A percentile compares a stretch with the other conserved stretches of the same genome.
These are phyloP conservation scores for Gavialis gangeticus DNA, from an alignment of 2,113 vertebrate genomes.

Conservation along the genomic window DNA sequence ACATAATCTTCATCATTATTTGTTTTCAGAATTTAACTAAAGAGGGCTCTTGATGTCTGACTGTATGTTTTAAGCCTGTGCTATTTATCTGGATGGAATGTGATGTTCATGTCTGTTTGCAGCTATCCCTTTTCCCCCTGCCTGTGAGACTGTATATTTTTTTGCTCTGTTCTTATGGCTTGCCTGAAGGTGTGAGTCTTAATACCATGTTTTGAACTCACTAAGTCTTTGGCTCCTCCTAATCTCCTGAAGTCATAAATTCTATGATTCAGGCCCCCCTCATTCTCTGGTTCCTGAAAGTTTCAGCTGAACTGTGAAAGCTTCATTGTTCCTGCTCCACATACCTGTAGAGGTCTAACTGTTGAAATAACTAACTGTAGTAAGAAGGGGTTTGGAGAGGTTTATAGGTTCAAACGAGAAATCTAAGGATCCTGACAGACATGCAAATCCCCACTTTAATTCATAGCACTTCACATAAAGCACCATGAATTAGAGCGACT, in stretches of 20 bases:
- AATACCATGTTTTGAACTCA: neutral
- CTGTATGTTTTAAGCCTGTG: neutral
- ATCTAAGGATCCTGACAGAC: too few species aligned
- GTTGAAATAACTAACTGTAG: neutral
- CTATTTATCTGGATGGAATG: neutral
- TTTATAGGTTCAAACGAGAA: neutral
- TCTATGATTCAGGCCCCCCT: neutral
- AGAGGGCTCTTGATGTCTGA: neutral
- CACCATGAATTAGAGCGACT: too few species aligned
- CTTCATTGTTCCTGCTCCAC: neutral
- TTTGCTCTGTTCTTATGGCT: neutral
- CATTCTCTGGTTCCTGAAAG: neutral
- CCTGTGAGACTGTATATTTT: neutral
- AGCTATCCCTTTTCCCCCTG: neutral
- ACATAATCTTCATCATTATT: neutral
- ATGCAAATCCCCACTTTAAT: too few species aligned
- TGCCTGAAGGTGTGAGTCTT: neutral
- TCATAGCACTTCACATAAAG: too few species aligned
- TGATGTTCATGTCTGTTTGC: neutral
- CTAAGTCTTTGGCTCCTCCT: neutral
- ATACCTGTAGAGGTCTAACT: neutral
- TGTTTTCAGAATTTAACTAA: neutral
- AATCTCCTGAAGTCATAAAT: neutral
- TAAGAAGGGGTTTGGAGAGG: neutral
- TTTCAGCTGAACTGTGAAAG: neutral